Evolutionary conservation across 1,140 invertebrate species (phyloP), one percentile per base, ranked within the genome.

Genomic region (Tetragnatha versicolor): DNA sequence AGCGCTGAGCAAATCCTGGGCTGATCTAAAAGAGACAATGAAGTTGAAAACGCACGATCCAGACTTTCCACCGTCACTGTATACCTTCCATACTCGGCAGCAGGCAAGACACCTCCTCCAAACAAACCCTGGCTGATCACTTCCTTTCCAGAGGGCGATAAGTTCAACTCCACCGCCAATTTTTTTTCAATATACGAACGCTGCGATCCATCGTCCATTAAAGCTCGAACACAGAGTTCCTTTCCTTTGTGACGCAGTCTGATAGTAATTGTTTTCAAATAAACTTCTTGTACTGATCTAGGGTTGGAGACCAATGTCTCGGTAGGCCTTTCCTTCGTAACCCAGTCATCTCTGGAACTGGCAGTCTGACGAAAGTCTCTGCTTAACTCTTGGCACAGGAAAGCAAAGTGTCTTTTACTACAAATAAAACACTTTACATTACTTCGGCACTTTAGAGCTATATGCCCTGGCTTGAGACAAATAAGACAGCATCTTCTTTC

Each of bases 101-200:
- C 42, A 14, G 45, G 58, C 3, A 45, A 29, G 25, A 39, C 51
- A 51, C 31, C 58, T 20, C 58, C 60, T 17, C 60, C 72, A 65
- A 65, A 76, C 22, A 76, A 27, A 35, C 60, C 72, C 39, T 76
- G 72, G 35, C 58, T 51, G 7, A 76, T n/a, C 7, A 76, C n/a
- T 53, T 76, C 35, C 17, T 2, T 77, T 65, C 61, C 31, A 17
- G 31, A 53, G 1, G 73, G 39, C 27, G 47, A 31, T 51, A 66
- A 33, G 25, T 22, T n/a, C 22, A 77, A n/a, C 29, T 77, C 73
- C n/a, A n/a, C n/a, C n/a, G n/a, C n/a, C n/a, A 66, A 65, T 29
- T 39, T 53, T 27, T 39, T 66, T 42, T 51, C 35, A 27, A 77
- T 66, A 42, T 77, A 66, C 0, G 33, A 77, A 10, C 45, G 20